These are phyloP conservation scores for Antheraea yamamai DNA, from an alignment of 2,888 invertebrate genomes.

Conservation along the genomic window DNA sequence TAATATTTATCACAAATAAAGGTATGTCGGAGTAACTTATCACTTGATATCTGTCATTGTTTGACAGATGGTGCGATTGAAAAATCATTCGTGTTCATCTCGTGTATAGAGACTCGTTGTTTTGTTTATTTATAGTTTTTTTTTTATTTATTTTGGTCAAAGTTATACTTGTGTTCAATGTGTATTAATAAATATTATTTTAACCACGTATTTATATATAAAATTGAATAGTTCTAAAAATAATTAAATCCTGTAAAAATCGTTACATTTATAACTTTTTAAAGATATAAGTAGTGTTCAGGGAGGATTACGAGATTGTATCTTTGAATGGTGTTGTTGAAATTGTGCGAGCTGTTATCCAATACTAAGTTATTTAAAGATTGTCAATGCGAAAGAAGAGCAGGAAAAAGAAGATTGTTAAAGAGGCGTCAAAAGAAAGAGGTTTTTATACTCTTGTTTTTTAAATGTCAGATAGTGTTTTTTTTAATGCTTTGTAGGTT, in stretches of 20 bases:
- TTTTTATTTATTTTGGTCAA: constrained; percentile 9
- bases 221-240: background rate
- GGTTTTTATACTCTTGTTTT: constrained; percentile 35
- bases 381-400: constrained; percentile 79
- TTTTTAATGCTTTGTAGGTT: no score
- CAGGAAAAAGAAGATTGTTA: constrained; percentile 75
- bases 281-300: background rate
- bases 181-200: constrained; percentile 34
- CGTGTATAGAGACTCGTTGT: constrained; percentile 37
- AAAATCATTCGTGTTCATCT: constrained; percentile 49
- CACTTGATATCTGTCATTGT: constrained; percentile 63
- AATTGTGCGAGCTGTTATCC: constrained; percentile 72
- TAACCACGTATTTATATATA: constrained; percentile 24
- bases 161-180: constrained; percentile 19
- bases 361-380: constrained; percentile 70
- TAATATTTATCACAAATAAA: constrained; percentile 75
- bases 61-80: constrained; percentile 60
- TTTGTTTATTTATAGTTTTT: constrained; percentile 37
- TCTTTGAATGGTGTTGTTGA: constrained; percentile 64
- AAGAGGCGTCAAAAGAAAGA: constrained; percentile 60
- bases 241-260: background rate
- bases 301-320: background rate
- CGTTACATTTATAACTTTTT: background rate
- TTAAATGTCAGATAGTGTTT: background rate
- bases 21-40: constrained; percentile 57